These are phyloP conservation scores for Ectropis crepuscularia DNA, from an alignment of 2,888 invertebrate species.

Conservation along the genomic window DNA sequence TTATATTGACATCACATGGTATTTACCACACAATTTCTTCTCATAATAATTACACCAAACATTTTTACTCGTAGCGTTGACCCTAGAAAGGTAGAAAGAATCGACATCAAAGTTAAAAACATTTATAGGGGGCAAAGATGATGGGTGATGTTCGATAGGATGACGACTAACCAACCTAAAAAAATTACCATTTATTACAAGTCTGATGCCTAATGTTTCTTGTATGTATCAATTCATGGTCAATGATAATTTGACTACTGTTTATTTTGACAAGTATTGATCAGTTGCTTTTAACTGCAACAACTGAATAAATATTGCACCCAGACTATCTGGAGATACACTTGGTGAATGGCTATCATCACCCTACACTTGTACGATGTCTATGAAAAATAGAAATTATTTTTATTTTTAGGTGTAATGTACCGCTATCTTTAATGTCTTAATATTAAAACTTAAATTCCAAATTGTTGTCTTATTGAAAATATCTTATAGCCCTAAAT, in stretches of 20 bases:
- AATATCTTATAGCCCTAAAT: neutral
- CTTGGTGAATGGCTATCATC: constrained; percentile 47
- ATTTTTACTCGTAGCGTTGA: no score
- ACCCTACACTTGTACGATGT: constrained; percentile 38
- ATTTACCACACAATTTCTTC: no score
- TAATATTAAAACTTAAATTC: constrained; percentile 24
- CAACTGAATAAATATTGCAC: constrained; percentile 35
- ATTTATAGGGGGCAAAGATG: no score
- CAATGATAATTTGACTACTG: neutral
- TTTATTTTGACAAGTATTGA: constrained; percentile 3
- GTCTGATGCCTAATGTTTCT: no score
- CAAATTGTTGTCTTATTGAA: constrained; percentile 12
- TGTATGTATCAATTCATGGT: neutral
- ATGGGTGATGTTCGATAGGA: no score
- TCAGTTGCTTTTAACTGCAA: constrained; percentile 5
- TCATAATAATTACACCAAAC: no score
- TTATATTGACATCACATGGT: no score
- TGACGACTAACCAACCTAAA: no score
- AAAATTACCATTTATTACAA: no score
- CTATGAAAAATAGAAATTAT: constrained; percentile 34
- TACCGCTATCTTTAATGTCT: constrained; percentile 18
- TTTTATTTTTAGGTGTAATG: constrained; percentile 48
- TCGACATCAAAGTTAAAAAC: no score
- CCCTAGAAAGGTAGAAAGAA: no score
- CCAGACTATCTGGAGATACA: constrained; percentile 44